Percentiles rank a stretch among this genome's conserved stretches.
phyloP scores from a whole-genome alignment of 1,140 invertebrate genomes.

The Leucophenga varia region DNA sequence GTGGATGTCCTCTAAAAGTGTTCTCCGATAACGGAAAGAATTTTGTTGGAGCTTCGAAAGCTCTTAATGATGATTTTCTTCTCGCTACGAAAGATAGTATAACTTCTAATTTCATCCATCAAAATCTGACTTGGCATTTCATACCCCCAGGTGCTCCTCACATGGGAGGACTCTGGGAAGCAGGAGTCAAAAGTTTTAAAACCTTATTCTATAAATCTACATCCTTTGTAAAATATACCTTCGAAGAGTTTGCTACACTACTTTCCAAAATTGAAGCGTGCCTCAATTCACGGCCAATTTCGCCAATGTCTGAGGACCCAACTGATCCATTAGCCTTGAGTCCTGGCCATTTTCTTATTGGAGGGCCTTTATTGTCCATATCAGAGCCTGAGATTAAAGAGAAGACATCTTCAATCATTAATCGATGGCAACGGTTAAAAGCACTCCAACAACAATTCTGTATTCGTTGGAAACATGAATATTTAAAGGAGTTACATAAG shows the following conservation, averaged over 20 bases:
- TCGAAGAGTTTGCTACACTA: background rate
- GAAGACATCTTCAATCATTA: slow-evolving; percentile 1
- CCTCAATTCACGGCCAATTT: slow-evolving; percentile 1
- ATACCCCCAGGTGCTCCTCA: slow-evolving; percentile 29
- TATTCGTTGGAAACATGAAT: slow-evolving; percentile 1
- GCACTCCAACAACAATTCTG: slow-evolving; percentile 1
- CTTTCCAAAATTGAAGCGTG: background rate
- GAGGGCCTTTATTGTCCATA: background rate
- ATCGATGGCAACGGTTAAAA: slow-evolving; percentile 7
- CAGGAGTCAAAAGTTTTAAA: slow-evolving; percentile 31
- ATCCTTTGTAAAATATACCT: background rate
- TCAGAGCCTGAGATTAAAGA: slow-evolving; percentile 4
- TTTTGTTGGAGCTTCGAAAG: slow-evolving; percentile 35
- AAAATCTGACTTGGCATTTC: slow-evolving; percentile 24
- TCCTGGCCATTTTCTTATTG: slow-evolving; percentile 5
- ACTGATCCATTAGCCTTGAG: background rate
- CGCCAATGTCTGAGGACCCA: background rate
- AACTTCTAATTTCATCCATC: background rate
- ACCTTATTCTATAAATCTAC: background rate
- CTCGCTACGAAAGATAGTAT: background rate
- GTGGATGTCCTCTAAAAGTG: slow-evolving; percentile 25
- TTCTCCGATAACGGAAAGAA: slow-evolving; percentile 45
- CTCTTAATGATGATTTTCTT: background rate
- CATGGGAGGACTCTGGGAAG: slow-evolving; percentile 34
- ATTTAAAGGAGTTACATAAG: slow-evolving; percentile 15